Conservation (phyloP, 2,797 vertebrate species). For the Onychomys torridus region DNA sequence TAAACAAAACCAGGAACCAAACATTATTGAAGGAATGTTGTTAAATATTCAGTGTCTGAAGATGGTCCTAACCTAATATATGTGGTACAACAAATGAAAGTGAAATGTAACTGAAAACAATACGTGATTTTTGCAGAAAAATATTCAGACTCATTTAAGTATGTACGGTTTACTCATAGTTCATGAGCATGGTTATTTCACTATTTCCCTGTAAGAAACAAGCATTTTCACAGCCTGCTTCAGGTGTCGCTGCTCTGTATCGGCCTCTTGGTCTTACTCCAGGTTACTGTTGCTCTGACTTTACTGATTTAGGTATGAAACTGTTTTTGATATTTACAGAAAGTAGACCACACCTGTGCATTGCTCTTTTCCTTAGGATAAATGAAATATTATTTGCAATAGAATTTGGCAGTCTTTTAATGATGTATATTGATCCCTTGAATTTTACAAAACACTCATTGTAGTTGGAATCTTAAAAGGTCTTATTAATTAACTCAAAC, state of each 20-base stretch:
- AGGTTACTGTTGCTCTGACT: not conserved
- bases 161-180: not conserved
- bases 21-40: not conserved
- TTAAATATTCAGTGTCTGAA: not conserved
- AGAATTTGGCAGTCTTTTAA: not conserved
- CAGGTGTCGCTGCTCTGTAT: rapidly evolving
- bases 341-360: not conserved
- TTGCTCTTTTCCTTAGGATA: not conserved
- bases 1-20: not conserved
- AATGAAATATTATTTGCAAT: too few species aligned
- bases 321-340: not conserved
- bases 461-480: too few species aligned
- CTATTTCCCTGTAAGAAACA: not conserved
- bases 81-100: not conserved
- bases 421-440: not conserved
- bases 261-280: not conserved
- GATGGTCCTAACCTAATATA: not conserved
- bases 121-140: not conserved
- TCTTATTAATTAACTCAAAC: too few species aligned
- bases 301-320: not conserved
- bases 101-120: not conserved
- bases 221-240: not conserved
- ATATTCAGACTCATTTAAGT: not conserved
- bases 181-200: not conserved
- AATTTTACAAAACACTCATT: not conserved